Evolutionary conservation across 2,888 invertebrate species (phyloP).

Genomic region (Agonopterix subpropinquella): DNA sequence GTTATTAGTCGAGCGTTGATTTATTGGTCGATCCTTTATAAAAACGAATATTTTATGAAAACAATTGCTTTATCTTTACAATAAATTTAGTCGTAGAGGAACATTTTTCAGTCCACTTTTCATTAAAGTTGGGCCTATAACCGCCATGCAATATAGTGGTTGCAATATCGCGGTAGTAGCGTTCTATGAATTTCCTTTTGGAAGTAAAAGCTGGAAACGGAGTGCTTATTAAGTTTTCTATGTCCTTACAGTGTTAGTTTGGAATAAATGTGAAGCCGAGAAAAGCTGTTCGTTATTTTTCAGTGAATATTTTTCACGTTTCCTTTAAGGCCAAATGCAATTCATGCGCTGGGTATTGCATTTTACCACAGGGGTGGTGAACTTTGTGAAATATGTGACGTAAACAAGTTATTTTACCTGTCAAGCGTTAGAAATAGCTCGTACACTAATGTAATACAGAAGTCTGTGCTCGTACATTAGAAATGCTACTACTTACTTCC

Average conservation of each 20-base stretch:
- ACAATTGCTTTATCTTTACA: neutral
- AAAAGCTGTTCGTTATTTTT: neutral
- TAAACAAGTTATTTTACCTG: too few species aligned
- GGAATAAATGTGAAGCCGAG: conserved; percentile 1
- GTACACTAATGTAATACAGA: too few species aligned
- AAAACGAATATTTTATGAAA: too few species aligned
- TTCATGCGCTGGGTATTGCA: neutral
- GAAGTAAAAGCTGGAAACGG: conserved; percentile 24
- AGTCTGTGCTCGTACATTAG: too few species aligned
- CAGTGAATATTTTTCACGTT: neutral
- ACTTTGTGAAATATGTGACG: too few species aligned
- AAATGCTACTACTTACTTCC: too few species aligned
- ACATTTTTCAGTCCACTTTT: conserved; percentile 13
- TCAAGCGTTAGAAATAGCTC: too few species aligned
- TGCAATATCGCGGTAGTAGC: conserved; percentile 27
- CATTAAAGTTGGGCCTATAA: conserved; percentile 20
- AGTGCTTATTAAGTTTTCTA: neutral
- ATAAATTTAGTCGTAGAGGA: too few species aligned
- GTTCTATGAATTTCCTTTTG: conserved; percentile 29
- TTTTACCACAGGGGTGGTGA: too few species aligned
- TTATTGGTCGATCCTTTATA: too few species aligned
- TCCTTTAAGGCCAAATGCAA: neutral
- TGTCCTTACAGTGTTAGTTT: conserved; percentile 1
- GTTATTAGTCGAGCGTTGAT: too few species aligned
- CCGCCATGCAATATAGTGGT: conserved; percentile 26